A percentile compares a stretch with the other conserved stretches of the same genome.
These are phyloP conservation scores for Eulithis testata DNA, from an alignment of 2,888 invertebrate species.

Conservation along the genomic window DNA sequence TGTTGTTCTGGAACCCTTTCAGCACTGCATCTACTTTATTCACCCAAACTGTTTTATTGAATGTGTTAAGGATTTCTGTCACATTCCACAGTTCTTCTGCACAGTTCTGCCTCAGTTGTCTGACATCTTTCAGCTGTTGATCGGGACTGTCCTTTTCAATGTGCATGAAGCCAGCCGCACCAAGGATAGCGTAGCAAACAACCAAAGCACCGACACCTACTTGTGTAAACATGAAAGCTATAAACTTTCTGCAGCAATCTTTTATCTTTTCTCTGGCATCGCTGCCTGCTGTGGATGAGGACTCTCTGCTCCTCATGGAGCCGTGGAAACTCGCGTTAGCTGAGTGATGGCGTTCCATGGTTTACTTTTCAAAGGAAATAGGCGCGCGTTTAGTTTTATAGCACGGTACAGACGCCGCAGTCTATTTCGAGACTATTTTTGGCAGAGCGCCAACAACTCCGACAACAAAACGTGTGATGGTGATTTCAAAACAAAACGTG, in stretches of 20 bases:
- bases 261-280: constrained; percentile 91
- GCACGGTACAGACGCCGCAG: constrained; percentile 43
- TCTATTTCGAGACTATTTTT: constrained; percentile 71
- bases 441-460: constrained; percentile 62
- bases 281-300: constrained; percentile 87
- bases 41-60: constrained; percentile 88
- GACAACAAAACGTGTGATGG: constrained; percentile 50
- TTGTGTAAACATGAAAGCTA: constrained; percentile 97
- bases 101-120: constrained; percentile 81
- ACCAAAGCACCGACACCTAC: constrained; percentile 95
- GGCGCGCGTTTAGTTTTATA: constrained; percentile 49
- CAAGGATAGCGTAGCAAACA: constrained; percentile 93
- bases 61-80: constrained; percentile 87
- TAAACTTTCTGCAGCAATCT: constrained; percentile 93
- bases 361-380: constrained; percentile 38
- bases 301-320: constrained; percentile 87
- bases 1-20: constrained; percentile 87
- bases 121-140: constrained; percentile 79
- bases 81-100: constrained; percentile 88
- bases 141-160: constrained; percentile 88
- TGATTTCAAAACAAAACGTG: constrained; percentile 62
- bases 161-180: constrained; percentile 91
- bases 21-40: constrained; percentile 86
- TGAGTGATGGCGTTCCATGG: constrained; percentile 71
- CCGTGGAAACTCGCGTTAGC: constrained; percentile 79